Evolutionary conservation across 2,888 invertebrate genomes (phyloP).

Genomic region (Lepidonotus clava): DNA sequence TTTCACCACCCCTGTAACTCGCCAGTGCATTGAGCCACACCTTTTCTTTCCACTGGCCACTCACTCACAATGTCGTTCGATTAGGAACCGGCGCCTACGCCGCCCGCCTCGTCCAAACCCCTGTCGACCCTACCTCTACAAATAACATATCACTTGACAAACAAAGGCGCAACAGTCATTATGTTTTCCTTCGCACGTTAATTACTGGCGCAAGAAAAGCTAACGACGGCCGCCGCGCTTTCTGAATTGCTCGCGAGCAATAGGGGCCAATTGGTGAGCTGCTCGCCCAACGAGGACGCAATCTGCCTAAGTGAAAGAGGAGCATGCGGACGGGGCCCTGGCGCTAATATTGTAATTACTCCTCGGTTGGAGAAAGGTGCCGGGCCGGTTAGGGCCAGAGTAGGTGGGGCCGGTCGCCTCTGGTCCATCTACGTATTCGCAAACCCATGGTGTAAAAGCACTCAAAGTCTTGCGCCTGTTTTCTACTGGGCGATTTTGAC

Average conservation of each 20-base stretch:
- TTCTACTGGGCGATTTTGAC: too few relatives aligned
- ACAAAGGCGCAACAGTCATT: conserved; percentile 46
- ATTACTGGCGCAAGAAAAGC: conserved; percentile 28
- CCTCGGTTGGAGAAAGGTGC: neutral
- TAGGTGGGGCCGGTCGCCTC: neutral
- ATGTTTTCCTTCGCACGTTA: conserved; percentile 45
- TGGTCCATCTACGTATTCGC: neutral
- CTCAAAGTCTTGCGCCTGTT: too few relatives aligned
- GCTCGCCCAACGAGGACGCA: neutral
- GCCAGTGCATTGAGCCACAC: conserved; percentile 11
- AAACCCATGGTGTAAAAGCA: too few relatives aligned
- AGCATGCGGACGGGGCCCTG: neutral
- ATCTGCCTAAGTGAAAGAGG: conserved; percentile 37
- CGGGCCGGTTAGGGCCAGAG: neutral
- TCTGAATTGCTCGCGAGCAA: neutral
- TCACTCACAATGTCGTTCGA: conserved; percentile 7
- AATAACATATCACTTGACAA: conserved; percentile 48
- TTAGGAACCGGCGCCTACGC: neutral
- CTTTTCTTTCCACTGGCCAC: neutral
- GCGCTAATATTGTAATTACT: conserved; percentile 26
- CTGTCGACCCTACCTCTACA: conserved; percentile 37
- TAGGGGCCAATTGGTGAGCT: conserved; percentile 14
- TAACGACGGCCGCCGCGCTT: conserved; percentile 16
- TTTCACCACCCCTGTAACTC: neutral
- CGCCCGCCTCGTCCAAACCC: too few relatives aligned